phyloP scores from a whole-genome alignment of 2,113 vertebrate genomes.

The Narcine bancroftii region DNA sequence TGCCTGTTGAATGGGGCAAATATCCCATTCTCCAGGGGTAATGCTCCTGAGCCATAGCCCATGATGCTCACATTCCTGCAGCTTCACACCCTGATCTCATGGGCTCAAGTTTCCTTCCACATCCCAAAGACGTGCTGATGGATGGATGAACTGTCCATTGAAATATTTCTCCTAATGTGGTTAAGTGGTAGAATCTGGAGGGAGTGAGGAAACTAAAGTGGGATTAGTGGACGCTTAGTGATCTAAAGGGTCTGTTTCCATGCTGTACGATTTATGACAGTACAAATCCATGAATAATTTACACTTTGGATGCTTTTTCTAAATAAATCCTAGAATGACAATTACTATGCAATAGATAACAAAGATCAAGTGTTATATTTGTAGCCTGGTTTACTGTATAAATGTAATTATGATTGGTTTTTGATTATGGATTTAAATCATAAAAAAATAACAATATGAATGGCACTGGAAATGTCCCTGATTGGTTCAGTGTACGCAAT shows the following conservation, averaged over 20 bases:
- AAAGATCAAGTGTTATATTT: not conserved
- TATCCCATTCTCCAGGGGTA: not conserved
- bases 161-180: too few relatives aligned
- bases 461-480: not conserved
- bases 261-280: not conserved
- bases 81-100: too few relatives aligned
- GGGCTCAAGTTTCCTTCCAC: too few relatives aligned
- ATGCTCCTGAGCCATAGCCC: too few relatives aligned
- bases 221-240: too few relatives aligned
- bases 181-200: too few relatives aligned
- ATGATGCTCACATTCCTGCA: too few relatives aligned
- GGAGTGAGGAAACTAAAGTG: too few relatives aligned
- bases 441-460: not conserved
- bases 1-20: not conserved
- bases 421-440: not conserved
- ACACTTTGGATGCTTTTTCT: not conserved
- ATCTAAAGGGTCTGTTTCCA: too few relatives aligned
- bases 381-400: not conserved
- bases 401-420: slow-evolving; percentile 17
- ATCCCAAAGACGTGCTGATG: too few relatives aligned
- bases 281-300: not conserved
- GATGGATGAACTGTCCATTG: too few relatives aligned
- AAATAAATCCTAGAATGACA: not conserved
- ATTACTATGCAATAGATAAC: not conserved
- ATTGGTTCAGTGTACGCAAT: not conserved